Evolutionary conservation across 2,113 vertebrate genomes (phyloP).

Genomic region (Cryptoleucopteryx plumbea): DNA sequence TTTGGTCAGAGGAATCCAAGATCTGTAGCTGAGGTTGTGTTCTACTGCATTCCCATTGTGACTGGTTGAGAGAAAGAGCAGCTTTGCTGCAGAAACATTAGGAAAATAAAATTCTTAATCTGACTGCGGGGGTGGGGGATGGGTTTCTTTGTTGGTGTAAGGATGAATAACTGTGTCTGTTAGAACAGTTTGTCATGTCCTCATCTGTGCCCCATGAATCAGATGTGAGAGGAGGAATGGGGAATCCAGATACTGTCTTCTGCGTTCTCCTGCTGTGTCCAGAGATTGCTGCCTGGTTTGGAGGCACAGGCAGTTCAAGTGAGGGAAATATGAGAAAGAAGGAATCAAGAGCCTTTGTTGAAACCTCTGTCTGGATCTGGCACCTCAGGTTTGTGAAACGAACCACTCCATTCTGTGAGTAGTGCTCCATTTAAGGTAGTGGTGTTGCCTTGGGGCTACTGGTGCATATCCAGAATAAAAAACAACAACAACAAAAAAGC

Average conservation of each 20-base stretch:
- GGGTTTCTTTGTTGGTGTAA: background rate
- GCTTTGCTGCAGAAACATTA: background rate
- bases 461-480: background rate
- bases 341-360: background rate
- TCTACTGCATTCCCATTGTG: background rate
- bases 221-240: background rate
- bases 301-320: background rate
- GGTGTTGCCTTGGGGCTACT: background rate
- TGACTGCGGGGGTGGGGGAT: background rate
- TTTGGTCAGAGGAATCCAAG: background rate
- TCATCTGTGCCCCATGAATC: background rate
- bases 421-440: background rate
- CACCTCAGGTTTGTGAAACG: background rate
- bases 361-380: background rate
- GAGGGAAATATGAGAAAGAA: background rate
- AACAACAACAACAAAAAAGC: no score
- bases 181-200: background rate
- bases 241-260: background rate
- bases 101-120: background rate
- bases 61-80: background rate
- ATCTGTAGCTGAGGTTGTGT: background rate
- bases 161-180: background rate
- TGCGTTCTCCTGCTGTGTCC: background rate
- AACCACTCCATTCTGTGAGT: background rate
- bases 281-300: background rate